A percentile compares a stretch with the other conserved stretches of the same genome.
These are phyloP conservation scores for Orbicella faveolata DNA, from an alignment of 64 coral and sea anemone species.

Conservation along the genomic window DNA sequence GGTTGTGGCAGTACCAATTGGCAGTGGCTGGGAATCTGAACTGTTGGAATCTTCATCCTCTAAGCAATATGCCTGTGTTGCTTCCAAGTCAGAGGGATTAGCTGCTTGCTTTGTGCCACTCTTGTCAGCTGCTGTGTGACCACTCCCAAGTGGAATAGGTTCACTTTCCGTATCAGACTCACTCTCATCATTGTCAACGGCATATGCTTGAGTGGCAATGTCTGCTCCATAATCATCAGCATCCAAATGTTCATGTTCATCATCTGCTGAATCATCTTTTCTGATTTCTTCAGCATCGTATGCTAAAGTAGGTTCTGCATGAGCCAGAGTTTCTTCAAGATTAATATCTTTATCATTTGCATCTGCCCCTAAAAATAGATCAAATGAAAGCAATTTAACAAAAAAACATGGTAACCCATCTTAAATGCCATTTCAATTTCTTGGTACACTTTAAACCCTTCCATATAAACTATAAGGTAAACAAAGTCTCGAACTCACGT, in stretches of 20 bases:
- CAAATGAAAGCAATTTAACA: background rate
- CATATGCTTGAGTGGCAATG: conserved; percentile 52
- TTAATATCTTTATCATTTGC: background rate
- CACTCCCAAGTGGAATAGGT: background rate
- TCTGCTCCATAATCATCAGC: conserved; percentile 17
- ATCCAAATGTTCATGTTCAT: background rate
- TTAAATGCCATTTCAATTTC: background rate
- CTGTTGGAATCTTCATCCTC: conserved; percentile 17
- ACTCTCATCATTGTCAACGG: background rate
- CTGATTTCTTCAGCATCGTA: background rate
- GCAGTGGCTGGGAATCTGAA: conserved; percentile 12
- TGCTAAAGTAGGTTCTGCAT: background rate
- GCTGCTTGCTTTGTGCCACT: background rate
- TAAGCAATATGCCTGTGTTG: conserved; percentile 16
- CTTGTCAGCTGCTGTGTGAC: background rate
- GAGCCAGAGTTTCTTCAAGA: background rate
- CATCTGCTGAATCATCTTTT: background rate
- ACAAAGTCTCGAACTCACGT: too few relatives aligned
- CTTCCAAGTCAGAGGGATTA: conserved; percentile 7
- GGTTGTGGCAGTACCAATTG: background rate
- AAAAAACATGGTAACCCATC: background rate
- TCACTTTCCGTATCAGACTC: conserved; percentile 23
- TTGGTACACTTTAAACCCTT: too few relatives aligned
- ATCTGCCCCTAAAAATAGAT: background rate
- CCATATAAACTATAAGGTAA: too few relatives aligned